Conservation (phyloP, 1,140 invertebrate species). For the Wiebesia pumilae region DNA sequence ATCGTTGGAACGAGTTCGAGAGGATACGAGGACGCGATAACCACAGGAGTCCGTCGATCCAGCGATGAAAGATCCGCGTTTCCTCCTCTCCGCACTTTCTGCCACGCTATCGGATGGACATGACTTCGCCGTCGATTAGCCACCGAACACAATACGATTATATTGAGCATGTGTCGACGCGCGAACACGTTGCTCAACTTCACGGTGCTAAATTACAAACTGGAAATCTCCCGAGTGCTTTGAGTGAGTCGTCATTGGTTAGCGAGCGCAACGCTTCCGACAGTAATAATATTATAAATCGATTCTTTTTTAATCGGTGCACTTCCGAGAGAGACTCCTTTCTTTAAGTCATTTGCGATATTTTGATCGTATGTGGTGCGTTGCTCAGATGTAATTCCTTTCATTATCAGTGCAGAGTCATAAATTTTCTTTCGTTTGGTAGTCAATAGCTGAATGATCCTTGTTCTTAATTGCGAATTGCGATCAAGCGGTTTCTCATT, state of each 20-base stretch:
- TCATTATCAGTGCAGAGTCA: background rate
- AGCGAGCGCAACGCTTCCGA: background rate
- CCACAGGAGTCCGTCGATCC: too few species aligned
- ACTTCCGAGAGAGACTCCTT: background rate
- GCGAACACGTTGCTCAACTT: background rate
- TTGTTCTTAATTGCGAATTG: background rate
- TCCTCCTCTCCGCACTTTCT: background rate
- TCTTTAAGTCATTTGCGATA: background rate
- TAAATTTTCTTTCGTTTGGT: background rate
- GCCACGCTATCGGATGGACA: background rate
- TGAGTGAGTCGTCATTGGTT: background rate
- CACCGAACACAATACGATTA: background rate
- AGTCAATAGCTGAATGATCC: background rate
- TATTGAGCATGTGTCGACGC: background rate
- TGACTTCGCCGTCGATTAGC: background rate
- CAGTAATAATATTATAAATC: background rate
- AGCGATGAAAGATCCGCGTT: too few species aligned
- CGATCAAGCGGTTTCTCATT: background rate
- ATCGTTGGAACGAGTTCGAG: background rate
- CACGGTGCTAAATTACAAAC: background rate
- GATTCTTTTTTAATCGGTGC: slow-evolving; percentile 1
- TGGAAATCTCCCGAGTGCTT: background rate
- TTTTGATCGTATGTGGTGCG: background rate
- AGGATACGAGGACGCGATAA: too few species aligned
- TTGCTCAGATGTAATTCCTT: background rate